phyloP scores from a whole-genome alignment of 2,113 vertebrate species.

The Grantiella picta region DNA sequence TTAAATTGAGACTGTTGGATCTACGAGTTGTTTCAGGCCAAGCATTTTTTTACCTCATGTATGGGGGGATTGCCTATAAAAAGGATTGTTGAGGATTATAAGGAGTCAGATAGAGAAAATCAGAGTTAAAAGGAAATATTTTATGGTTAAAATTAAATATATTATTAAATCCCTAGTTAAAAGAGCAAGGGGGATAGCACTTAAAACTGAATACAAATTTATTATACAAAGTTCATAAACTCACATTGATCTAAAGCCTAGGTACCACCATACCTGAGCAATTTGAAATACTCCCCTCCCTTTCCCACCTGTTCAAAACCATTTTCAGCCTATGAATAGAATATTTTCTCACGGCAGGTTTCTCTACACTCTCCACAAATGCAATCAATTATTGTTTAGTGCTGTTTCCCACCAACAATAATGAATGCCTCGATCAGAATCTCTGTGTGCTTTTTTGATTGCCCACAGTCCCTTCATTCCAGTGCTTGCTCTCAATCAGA shows the following conservation, averaged over 20 bases:
- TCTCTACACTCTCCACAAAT: not conserved
- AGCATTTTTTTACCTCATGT: not conserved
- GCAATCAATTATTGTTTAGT: constrained; percentile 14
- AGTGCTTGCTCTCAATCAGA: constrained; percentile 19
- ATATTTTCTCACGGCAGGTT: not conserved
- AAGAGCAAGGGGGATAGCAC: not conserved
- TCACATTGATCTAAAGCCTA: not conserved
- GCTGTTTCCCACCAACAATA: not conserved
- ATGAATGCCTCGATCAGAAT: constrained; percentile 18
- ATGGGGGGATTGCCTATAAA: not conserved
- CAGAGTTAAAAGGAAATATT: not conserved
- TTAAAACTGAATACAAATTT: not conserved
- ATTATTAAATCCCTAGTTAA: not conserved
- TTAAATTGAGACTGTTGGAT: not conserved
- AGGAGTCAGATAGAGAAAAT: not conserved
- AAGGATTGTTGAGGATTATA: not conserved
- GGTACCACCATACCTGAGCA: not conserved
- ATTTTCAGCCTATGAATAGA: not conserved
- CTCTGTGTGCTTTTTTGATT: not conserved
- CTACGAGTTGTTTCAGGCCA: not conserved
- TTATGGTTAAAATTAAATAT: not conserved
- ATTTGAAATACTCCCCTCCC: not conserved
- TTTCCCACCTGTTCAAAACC: not conserved
- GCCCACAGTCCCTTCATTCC: not conserved
- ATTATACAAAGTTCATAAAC: not conserved